Conservation (phyloP, 1,140 invertebrate genomes). For the Caenorhabditis inopinata region DNA sequence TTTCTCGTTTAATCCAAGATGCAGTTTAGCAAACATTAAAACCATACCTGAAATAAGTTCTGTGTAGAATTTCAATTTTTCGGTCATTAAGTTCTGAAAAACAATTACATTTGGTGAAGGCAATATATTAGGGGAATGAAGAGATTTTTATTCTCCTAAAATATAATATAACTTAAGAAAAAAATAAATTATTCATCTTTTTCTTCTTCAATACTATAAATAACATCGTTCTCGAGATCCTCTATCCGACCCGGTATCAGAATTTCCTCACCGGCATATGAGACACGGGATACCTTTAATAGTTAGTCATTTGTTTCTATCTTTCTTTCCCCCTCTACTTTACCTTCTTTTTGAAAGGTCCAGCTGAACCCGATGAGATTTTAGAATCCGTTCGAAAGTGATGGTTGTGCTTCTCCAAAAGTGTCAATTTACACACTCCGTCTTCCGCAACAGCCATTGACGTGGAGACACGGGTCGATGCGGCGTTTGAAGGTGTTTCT, state of each 20-base stretch:
- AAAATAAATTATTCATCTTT: conserved; percentile 1
- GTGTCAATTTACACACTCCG: conserved; percentile 11
- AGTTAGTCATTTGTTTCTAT: not conserved
- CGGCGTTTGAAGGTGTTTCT: not conserved
- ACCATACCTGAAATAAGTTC: no score
- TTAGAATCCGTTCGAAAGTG: not conserved
- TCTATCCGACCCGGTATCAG: conserved; percentile 18
- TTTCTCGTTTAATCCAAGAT: no score
- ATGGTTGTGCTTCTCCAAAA: conserved; percentile 24
- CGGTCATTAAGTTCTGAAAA: no score
- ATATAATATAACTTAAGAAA: no score
- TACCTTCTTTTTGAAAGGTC: not conserved
- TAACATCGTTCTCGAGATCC: conserved; percentile 32
- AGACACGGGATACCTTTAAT: not conserved
- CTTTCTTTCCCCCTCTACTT: no score
- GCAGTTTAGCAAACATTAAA: no score
- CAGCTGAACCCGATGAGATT: not conserved
- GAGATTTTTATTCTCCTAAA: no score
- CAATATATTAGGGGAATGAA: no score
- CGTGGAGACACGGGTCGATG: not conserved
- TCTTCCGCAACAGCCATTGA: not conserved
- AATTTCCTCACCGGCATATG: conserved; percentile 9
- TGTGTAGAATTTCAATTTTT: no score
- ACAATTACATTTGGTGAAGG: no score
- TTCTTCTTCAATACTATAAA: conserved; percentile 36